Conservation (phyloP, 2,888 invertebrate genomes). For the Perithous albicinctus region DNA sequence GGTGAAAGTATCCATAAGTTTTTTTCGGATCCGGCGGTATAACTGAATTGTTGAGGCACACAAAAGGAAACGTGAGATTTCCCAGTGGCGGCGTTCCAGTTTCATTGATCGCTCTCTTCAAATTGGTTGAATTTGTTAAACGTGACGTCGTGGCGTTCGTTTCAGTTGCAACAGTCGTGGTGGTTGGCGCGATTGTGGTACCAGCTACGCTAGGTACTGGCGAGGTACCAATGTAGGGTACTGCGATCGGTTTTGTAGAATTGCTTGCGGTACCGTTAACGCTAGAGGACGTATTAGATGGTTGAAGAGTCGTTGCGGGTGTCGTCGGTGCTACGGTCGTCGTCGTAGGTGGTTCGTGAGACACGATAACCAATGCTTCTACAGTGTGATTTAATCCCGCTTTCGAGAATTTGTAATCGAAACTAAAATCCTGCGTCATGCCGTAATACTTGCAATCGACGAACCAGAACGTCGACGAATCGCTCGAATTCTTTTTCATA, state of each 20-base stretch:
- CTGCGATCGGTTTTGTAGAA: constrained; percentile 49
- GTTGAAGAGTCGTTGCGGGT: constrained; percentile 76
- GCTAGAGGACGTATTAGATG: constrained; percentile 37
- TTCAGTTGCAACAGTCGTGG: constrained; percentile 15
- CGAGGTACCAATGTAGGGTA: constrained; percentile 22
- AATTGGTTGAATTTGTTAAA: constrained; percentile 51
- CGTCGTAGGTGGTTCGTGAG: constrained; percentile 87
- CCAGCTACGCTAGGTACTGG: neutral
- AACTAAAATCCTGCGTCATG: constrained; percentile 87
- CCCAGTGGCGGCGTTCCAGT: constrained; percentile 63
- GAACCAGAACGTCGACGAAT: constrained; percentile 91
- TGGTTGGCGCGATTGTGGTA: constrained; percentile 79
- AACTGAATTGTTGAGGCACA: constrained; percentile 87
- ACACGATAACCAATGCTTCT: constrained; percentile 90
- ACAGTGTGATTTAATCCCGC: constrained; percentile 87
- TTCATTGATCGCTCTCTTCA: constrained; percentile 31
- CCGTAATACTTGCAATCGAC: constrained; percentile 91
- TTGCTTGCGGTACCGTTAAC: constrained; percentile 59
- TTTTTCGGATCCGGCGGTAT: constrained; percentile 89
- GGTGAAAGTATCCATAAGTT: constrained; percentile 91
- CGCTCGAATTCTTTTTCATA: constrained; percentile 86
- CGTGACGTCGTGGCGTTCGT: constrained; percentile 38
- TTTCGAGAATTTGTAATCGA: constrained; percentile 88
- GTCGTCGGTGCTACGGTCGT: constrained; percentile 79
- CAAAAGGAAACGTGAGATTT: constrained; percentile 84